phyloP scores from a whole-genome alignment of 1,140 invertebrate genomes.

The Sinonovacula constricta region DNA sequence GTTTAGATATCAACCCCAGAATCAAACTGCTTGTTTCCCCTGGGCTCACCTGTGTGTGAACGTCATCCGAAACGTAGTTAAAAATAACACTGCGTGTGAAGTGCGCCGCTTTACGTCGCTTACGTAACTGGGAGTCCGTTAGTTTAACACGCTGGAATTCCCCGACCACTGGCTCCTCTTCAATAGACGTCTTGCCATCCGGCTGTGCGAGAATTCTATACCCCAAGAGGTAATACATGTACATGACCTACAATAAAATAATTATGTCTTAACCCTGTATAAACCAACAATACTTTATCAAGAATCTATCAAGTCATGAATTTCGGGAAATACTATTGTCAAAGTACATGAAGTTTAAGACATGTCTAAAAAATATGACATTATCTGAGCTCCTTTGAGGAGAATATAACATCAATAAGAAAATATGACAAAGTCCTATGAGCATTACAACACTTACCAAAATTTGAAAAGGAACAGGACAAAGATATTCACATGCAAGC shows the following conservation, averaged over 20 bases:
- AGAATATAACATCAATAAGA: no score
- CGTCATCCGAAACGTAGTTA: slow-evolving; percentile 67
- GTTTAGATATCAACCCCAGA: not conserved
- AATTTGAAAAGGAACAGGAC: no score
- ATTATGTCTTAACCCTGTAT: no score
- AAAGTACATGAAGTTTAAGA: no score
- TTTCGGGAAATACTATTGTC: no score
- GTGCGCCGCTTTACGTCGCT: slow-evolving; percentile 60
- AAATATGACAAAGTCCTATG: no score
- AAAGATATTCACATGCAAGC: no score
- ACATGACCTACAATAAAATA: slow-evolving; percentile 83
- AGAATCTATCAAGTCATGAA: no score
- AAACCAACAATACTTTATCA: no score
- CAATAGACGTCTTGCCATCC: slow-evolving; percentile 40
- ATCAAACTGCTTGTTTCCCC: not conserved
- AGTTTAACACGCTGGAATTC: slow-evolving; percentile 49
- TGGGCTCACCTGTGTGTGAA: slow-evolving; percentile 60
- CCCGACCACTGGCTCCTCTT: slow-evolving; percentile 5
- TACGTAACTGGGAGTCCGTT: slow-evolving; percentile 63
- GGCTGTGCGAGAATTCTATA: slow-evolving; percentile 76
- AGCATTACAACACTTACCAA: no score
- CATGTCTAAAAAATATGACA: no score
- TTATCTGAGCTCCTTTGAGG: no score
- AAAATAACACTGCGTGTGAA: slow-evolving; percentile 70
- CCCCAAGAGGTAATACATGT: slow-evolving; percentile 85